Base-by-base conservation (phyloP, 1,140 invertebrate genomes). In the Cepaea nemoralis region DNA sequence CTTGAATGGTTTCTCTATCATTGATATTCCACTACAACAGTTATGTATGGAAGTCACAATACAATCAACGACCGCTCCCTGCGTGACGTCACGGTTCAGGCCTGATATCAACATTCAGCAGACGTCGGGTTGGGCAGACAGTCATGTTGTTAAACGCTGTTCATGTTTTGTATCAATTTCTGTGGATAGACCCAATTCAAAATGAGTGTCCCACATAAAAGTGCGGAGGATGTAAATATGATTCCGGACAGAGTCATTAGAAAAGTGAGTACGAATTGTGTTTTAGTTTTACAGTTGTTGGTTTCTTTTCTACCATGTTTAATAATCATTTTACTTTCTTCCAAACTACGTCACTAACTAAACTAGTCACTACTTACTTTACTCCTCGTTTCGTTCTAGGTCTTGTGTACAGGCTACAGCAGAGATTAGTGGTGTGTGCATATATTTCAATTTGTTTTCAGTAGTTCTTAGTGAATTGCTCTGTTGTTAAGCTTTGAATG, bases 211-310 rank as follows among this genome's bases (percentile, higher is more conserved):
- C 59, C n/a, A 63, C 59, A 31, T 63, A 63, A 22, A 27, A 63
- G n/a, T 63, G 59, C 22, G n/a, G 6, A 31, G 59, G 59, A 63
- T 63, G 59, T 31, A 31, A 63, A 63, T 3, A 63, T 63, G 59
- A 63, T 31, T 63, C 59, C 27, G 59, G 59, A 63, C n/a, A 63
- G n/a, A 31, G 59, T 63, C 6, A 63, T 63, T 63, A n/a, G 59
- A 63, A 63, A 63, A 27, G 59, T 63, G 27, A 31, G 59, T 63
- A 63, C 27, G n/a, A 63, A 55, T 14, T 55, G 8, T 55, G 42
- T 45, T 10, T 45, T 45, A 45, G 19, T 45, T 10, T 45, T 45
- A n/a, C n/a, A n/a, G n/a, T n/a, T n/a, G n/a, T n/a, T n/a, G n/a
- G n/a, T n/a, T n/a, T n/a, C n/a, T n/a, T n/a, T n/a, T n/a, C n/a